These are phyloP conservation scores for Nymphalis io DNA, from an alignment of 1,140 invertebrate genomes.

Conservation along the genomic window DNA sequence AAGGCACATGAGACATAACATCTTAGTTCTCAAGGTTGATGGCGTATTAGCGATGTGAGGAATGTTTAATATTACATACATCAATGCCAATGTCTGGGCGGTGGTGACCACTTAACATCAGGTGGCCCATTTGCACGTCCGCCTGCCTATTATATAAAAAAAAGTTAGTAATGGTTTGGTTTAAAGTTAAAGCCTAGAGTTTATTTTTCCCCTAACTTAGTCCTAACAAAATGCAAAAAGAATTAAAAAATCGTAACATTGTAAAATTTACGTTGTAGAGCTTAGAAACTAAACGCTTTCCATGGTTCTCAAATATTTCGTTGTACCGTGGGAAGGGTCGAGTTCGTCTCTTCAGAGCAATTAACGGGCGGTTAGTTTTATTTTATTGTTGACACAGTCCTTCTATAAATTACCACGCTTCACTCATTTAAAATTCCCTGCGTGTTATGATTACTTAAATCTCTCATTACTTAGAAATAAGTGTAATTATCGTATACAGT, in stretches of 20 bases:
- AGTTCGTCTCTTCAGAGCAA: constrained; percentile 43
- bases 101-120: no score
- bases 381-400: constrained; percentile 48
- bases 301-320: constrained; percentile 40
- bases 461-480: constrained; percentile 31
- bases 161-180: no score
- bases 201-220: no score
- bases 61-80: no score
- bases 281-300: constrained; percentile 33
- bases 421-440: constrained; percentile 23
- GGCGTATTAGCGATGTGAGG: no score
- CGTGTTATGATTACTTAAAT: constrained; percentile 16
- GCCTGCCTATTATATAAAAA: no score
- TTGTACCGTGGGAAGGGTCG: constrained; percentile 49
- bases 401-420: constrained; percentile 35
- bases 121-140: no score
- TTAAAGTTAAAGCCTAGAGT: no score
- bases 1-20: no score
- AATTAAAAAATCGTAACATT: neutral
- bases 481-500: constrained; percentile 27
- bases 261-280: constrained; percentile 13
- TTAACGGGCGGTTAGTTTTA: constrained; percentile 51
- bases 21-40: no score
- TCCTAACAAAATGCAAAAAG: neutral
- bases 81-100: no score